A percentile compares a stretch with the other conserved stretches of the same genome.
phyloP scores from a whole-genome alignment of 2,797 vertebrate species.

The Karalla daura region DNA sequence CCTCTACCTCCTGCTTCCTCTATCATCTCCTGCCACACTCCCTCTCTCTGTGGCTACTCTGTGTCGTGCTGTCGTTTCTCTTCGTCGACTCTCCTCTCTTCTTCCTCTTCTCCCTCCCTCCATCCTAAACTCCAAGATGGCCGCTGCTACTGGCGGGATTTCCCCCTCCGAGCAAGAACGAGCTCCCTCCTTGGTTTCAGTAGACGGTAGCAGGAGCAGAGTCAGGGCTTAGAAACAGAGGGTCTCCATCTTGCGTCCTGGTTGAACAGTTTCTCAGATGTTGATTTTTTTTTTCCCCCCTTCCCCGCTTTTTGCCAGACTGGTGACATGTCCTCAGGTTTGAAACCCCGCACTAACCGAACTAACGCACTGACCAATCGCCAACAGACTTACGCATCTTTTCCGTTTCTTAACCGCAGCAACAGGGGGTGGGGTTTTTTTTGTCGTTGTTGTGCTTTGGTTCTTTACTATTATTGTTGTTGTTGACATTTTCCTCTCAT shows the following conservation, averaged over 20 bases:
- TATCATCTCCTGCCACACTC: constrained; percentile 44
- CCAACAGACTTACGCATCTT: constrained; percentile 62
- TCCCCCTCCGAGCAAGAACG: constrained; percentile 38
- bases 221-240: constrained; percentile 59
- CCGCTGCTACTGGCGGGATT: constrained; percentile 64
- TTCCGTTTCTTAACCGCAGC: constrained; percentile 64
- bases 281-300: constrained; percentile 26
- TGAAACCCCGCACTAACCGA: constrained; percentile 80
- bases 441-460: constrained; percentile 70
- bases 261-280: constrained; percentile 45
- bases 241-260: constrained; percentile 37
- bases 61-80: constrained; percentile 55
- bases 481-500: constrained; percentile 76
- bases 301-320: constrained; percentile 52
- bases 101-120: constrained; percentile 50
- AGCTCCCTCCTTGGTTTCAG: constrained; percentile 53
- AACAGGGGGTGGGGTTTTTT: constrained; percentile 53
- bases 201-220: constrained; percentile 42
- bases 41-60: constrained; percentile 48
- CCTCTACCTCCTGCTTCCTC: constrained; percentile 44
- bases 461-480: constrained; percentile 75
- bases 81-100: constrained; percentile 45
- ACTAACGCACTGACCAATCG: constrained; percentile 83
- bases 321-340: constrained; percentile 72
- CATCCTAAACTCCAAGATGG: constrained; percentile 76